Evolutionary conservation across 1,140 invertebrate species (phyloP).

Genomic region (Proctacanthus coquilletti): DNA sequence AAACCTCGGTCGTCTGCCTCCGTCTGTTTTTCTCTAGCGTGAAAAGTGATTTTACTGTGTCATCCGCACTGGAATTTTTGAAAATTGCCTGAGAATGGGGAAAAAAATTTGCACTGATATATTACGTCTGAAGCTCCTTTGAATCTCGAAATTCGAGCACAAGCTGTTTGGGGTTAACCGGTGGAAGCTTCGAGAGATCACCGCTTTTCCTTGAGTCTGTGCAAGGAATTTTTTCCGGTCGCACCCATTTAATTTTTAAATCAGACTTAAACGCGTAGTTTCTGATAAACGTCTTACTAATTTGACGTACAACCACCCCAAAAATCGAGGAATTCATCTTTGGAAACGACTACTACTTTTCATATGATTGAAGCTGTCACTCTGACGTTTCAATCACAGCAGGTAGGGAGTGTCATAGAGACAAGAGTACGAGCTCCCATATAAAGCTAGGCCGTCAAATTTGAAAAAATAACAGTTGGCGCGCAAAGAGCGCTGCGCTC

Average conservation of each 20-base stretch:
- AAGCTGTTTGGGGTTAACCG: slow-evolving; percentile 27
- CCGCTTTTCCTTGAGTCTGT: slow-evolving; percentile 38
- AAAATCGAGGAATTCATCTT: no score
- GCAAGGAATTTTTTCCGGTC: slow-evolving; percentile 38
- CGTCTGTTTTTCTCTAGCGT: slow-evolving; percentile 35
- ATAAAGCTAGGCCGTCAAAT: no score
- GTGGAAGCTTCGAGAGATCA: slow-evolving; percentile 33
- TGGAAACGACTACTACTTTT: no score
- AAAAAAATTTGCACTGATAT: slow-evolving; percentile 1
- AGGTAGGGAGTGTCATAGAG: no score
- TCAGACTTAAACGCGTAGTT: slow-evolving; percentile 39
- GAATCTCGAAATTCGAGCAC: slow-evolving; percentile 29
- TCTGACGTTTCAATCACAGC: no score
- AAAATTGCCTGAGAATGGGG: slow-evolving; percentile 2
- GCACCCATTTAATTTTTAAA: slow-evolving; percentile 45
- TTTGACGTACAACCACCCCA: no score
- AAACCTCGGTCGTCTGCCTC: slow-evolving; percentile 21
- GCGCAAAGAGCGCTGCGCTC: no score
- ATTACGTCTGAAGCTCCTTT: slow-evolving; percentile 38
- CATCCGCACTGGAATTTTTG: slow-evolving; percentile 32
- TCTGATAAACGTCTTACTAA: no score
- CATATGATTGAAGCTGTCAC: no score
- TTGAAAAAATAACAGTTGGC: no score
- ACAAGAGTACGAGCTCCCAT: no score
- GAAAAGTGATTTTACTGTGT: slow-evolving; percentile 40